Evolutionary conservation across 2,113 vertebrate species (phyloP), one percentile per base, ranked within the genome.

Genomic region (Odontophorus gujanensis): DNA sequence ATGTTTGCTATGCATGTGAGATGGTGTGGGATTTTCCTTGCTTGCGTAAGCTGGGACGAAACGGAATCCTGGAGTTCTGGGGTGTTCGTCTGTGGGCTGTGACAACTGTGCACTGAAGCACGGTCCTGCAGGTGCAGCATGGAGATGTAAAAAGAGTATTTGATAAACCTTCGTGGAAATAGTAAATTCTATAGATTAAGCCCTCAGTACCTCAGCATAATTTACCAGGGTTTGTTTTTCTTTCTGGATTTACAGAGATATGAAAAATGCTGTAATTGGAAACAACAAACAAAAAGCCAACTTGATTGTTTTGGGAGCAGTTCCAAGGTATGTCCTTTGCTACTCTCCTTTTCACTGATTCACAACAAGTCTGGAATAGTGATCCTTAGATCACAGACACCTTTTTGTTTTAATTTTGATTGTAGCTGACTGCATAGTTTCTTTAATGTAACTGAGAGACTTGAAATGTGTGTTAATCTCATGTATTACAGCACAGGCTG

Each of bases 211-310:
- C 96, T 97, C 91, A 97, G 93, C 85, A 94, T 95, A 89, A 87
- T 95, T 97, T 96, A 96, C 90, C 79, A 92, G 94, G 95, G 89
- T 97, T 96, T 98, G 95, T 97, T 97, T 97, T 95, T 95, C 92
- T 95, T 97, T 96, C 95, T 97, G 83, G 97, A 97, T 98, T 97
- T 96, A 85, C 97, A 99, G 99, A 98, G 99, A 99, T 98, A 99
- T 99, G 99, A 99, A 99, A 98, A 99, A 99, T 96, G 99, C 99
- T 47, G 99, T 99, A 92, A 99, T 99, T 96, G 99, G 99, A 98
- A 99, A 99, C 98, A 99, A 99, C 98, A 99, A 99, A 97, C 99
- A 99, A 98, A 99, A 99, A 98, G 99, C 99, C 97, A 99, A 99
- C 97, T 98, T 99, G 97, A 99, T 99, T 93, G 99, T 99, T 97